Conservation (phyloP, 2,797 vertebrate species). For the Chaetophractus vellerosus region DNA sequence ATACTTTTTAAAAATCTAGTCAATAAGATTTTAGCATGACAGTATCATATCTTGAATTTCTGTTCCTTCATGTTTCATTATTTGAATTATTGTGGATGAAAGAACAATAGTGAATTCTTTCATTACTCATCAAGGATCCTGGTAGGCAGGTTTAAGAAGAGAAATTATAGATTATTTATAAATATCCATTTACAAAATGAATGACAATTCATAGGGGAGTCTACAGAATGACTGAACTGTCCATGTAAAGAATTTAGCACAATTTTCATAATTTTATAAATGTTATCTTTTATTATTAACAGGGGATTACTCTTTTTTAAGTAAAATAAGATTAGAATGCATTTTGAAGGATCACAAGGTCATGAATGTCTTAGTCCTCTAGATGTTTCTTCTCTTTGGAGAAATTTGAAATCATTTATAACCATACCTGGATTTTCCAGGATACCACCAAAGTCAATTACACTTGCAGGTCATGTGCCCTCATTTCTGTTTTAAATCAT, state of each 20-base stretch:
- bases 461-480: not conserved
- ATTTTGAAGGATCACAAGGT: not conserved
- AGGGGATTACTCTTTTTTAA: not conserved
- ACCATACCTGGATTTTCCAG: not conserved
- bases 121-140: not conserved
- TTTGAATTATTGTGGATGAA: slow-evolving; percentile 7
- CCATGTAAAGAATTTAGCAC: not conserved
- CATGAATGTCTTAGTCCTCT: not conserved
- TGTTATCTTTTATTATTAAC: not conserved
- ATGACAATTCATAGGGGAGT: not conserved
- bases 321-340: slow-evolving; percentile 4
- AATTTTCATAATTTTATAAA: not conserved
- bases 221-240: not conserved
- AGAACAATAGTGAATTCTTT: not conserved
- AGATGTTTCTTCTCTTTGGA: not conserved
- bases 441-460: not conserved
- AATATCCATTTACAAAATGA: not conserved
- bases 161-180: not conserved
- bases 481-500: not conserved
- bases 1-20: not conserved
- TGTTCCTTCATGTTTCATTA: not conserved
- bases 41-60: not conserved
- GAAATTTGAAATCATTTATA: not conserved
- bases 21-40: not conserved
- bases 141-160: not conserved